phyloP scores from a whole-genome alignment of 1,140 invertebrate genomes.

The Calosoma granatense region DNA sequence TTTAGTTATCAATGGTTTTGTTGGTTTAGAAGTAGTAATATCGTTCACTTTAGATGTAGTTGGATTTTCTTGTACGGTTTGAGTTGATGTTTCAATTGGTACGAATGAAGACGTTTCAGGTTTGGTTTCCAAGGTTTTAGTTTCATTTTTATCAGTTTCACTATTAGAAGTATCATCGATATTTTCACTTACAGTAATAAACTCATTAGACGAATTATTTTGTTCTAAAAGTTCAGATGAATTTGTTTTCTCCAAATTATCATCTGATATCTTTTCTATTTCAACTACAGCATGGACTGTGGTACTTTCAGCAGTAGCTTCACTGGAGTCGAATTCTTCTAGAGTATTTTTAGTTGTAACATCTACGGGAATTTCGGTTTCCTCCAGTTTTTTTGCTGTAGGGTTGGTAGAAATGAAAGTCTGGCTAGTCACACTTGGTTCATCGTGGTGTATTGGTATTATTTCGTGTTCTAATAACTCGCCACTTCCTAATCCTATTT shows the following conservation, averaged over 20 bases:
- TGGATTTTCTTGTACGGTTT: conserved; percentile 20
- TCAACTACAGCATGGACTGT: neutral
- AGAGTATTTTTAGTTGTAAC: neutral
- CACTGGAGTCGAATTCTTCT: neutral
- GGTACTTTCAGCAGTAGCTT: neutral
- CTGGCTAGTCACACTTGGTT: conserved; percentile 10
- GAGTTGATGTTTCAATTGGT: conserved; percentile 22
- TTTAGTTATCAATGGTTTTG: conserved; percentile 14
- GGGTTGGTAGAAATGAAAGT: neutral
- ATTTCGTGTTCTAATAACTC: conserved; percentile 20
- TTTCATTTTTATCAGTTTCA: neutral
- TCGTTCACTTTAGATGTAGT: conserved; percentile 12
- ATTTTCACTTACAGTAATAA: neutral
- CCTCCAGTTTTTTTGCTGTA: neutral
- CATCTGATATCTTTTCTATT: neutral
- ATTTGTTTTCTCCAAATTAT: neutral
- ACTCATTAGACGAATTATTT: neutral
- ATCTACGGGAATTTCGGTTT: neutral
- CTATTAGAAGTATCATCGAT: neutral
- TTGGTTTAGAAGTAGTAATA: neutral
- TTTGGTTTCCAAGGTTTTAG: neutral
- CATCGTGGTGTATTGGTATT: conserved; percentile 26
- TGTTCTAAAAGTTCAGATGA: neutral
- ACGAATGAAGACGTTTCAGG: neutral
- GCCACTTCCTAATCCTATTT: conserved; percentile 22